Evolutionary conservation across 2,888 invertebrate genomes (phyloP), one percentile per base, ranked within the genome.

Genomic region (Stenodera caucasica): DNA sequence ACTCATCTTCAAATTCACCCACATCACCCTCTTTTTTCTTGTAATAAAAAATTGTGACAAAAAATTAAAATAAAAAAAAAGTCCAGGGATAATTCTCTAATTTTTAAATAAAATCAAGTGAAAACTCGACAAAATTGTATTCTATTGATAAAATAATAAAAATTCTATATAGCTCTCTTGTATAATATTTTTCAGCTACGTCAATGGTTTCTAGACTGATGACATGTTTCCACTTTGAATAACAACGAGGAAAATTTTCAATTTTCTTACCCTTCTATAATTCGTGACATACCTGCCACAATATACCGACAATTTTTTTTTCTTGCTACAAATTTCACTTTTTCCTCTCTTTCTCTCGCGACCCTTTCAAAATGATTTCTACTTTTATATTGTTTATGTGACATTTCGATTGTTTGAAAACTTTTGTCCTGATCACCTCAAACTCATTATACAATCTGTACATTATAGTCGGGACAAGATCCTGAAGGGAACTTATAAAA

Each of bases 401-500:
- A 33, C 52, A 33, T 33, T 33, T 52, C 52, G n/a, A 52, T 52
- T 52, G 30, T 52, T 33, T 21, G 52, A 21, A 32, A 33, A 49
- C 30, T 55, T 55, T 55, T 49, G 15, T 26, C 26, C 15, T 30
- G 49, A 59, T 63, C 66, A 69, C 67, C 67, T 69, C 64, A 64
- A 67, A 66, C 65, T 69, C 66, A 67, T 69, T 69, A 67, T 65
- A 60, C 66, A 67, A 69, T 69, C 66, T 67, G 65, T 65, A 61
- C 61, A 50, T 61, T 58, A 63, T 61, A 62, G 60, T 60, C 61
- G 61, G 66, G 45, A 64, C 60, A 58, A 58, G 62, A 68, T 63
- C 65, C 65, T 60, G 57, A 65, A 63, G 69, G 71, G 68, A 70
- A 68, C 70, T 68, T 75, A 71, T 74, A 75, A 75, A 77, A 77